A percentile compares a stretch with the other conserved stretches of the same genome.
These are phyloP conservation scores for Polydrusus tereticollis DNA, from an alignment of 2,888 invertebrate species.

Conservation along the genomic window DNA sequence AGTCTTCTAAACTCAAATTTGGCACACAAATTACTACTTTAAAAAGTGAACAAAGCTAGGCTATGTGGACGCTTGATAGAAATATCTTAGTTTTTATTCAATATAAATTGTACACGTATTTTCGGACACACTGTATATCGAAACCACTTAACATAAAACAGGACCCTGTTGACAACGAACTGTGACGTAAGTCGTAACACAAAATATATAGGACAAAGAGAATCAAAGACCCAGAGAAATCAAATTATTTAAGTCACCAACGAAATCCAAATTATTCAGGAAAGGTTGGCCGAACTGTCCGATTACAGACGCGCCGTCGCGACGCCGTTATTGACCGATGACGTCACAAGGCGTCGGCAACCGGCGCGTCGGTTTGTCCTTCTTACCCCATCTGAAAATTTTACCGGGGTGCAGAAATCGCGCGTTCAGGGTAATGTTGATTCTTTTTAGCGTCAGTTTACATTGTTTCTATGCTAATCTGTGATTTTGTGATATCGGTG, in stretches of 20 bases:
- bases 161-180: too few species aligned
- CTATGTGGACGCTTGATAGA: too few species aligned
- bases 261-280: constrained; percentile 8
- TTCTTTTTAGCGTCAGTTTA: neutral
- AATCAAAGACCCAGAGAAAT: neutral
- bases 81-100: too few species aligned
- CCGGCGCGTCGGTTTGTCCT: constrained; percentile 54
- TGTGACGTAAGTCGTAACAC: too few species aligned
- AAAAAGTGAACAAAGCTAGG: too few species aligned
- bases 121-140: too few species aligned
- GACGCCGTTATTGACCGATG: constrained; percentile 66
- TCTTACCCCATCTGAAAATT: constrained; percentile 51
- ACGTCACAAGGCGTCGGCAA: constrained; percentile 67
- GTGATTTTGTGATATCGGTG: constrained; percentile 29
- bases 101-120: too few species aligned
- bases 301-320: constrained; percentile 63
- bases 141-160: too few species aligned
- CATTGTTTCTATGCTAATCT: constrained; percentile 4
- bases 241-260: neutral
- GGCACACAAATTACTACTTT: too few species aligned
- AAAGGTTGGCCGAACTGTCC: constrained; percentile 1
- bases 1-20: too few species aligned
- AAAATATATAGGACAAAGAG: constrained; percentile 6
- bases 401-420: constrained; percentile 25
- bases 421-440: constrained; percentile 26